phyloP scores from a whole-genome alignment of 2,113 vertebrate species.

The Petroica traversi region DNA sequence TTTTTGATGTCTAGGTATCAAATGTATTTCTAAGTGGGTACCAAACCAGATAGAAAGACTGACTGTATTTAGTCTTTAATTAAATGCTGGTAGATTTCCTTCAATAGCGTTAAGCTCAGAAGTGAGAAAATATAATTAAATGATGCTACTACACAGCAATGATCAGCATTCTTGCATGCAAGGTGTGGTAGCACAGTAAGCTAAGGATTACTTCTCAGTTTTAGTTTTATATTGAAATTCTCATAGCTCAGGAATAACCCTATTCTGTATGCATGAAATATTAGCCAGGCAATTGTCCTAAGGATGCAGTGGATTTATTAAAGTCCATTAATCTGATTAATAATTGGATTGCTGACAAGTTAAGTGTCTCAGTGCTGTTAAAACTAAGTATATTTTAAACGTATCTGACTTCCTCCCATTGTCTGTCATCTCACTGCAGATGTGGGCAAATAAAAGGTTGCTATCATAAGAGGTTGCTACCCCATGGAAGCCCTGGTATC shows the following conservation, averaged over 20 bases:
- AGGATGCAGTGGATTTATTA: constrained; percentile 68
- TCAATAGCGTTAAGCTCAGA: constrained; percentile 23
- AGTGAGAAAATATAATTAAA: constrained; percentile 53
- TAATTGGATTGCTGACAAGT: constrained; percentile 76
- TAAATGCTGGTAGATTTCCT: constrained; percentile 47
- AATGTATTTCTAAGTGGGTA: constrained; percentile 20
- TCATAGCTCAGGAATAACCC: background rate
- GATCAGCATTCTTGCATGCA: constrained; percentile 26
- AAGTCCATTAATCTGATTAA: constrained; percentile 79
- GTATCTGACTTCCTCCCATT: constrained; percentile 68
- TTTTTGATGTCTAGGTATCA: constrained; percentile 5
- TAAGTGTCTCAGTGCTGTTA: constrained; percentile 77
- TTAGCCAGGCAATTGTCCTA: constrained; percentile 72
- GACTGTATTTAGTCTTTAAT: constrained; percentile 59
- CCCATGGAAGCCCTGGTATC: background rate
- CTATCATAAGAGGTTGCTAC: background rate
- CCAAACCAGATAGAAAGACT: constrained; percentile 21
- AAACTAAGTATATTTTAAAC: constrained; percentile 75
- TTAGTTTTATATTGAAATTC: constrained; percentile 26
- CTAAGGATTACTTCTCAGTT: constrained; percentile 29
- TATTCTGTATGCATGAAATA: constrained; percentile 63
- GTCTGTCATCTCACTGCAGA: constrained; percentile 72
- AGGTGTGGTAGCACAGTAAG: constrained; percentile 19
- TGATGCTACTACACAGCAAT: background rate
- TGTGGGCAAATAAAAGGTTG: constrained; percentile 65